Conservation (phyloP, 2,797 vertebrate genomes). For the Psittacula derbiana region DNA sequence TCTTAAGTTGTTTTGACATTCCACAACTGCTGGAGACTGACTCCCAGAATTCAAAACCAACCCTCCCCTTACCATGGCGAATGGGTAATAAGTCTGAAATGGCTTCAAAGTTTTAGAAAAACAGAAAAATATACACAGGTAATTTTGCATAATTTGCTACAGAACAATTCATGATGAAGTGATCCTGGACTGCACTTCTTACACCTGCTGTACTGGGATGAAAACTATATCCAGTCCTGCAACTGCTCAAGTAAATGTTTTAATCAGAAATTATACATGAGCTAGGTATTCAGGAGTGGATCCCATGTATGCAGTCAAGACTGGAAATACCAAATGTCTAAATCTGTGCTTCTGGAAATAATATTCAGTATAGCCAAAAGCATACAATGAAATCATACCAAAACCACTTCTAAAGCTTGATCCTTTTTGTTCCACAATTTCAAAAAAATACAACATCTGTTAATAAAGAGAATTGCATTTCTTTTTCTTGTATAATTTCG, state of each 20-base stretch:
- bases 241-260: background rate
- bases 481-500: slow-evolving; percentile 2
- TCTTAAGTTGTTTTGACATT: background rate
- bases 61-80: background rate
- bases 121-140: background rate
- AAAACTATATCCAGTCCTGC: background rate
- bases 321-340: background rate
- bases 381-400: background rate
- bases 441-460: background rate
- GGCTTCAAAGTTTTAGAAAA: slow-evolving; percentile 39
- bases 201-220: background rate
- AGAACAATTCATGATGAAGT: background rate
- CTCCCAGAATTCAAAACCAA: background rate
- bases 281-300: background rate
- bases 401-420: slow-evolving; percentile 10
- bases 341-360: slow-evolving; percentile 14
- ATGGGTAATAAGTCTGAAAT: background rate
- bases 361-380: background rate
- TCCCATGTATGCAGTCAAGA: background rate
- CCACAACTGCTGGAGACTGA: background rate
- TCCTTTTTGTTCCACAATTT: background rate
- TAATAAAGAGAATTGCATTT: slow-evolving; percentile 35
- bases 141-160: slow-evolving; percentile 34
- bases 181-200: background rate
- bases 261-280: background rate